A percentile compares a stretch with the other conserved stretches of the same genome.
Evolutionary conservation across 2,797 vertebrate genomes (phyloP).

Genomic region (Enteromius mattozi): DNA sequence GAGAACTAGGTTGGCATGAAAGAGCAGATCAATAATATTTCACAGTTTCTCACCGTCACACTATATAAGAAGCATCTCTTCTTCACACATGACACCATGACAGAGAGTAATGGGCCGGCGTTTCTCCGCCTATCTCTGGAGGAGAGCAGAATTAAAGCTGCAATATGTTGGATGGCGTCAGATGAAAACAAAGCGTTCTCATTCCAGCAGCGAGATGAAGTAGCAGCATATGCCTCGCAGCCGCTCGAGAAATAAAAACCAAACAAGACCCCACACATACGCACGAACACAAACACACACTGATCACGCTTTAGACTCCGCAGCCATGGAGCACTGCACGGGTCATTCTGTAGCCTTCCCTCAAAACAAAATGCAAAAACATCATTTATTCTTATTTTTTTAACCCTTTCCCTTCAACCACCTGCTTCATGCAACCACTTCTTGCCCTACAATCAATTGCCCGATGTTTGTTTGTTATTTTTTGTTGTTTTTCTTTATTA

Average conservation of each 20-base stretch:
- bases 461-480: not conserved
- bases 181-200: slow-evolving; percentile 29
- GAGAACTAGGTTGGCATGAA: not conserved
- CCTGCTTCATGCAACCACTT: not conserved
- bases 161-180: slow-evolving; percentile 20
- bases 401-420: not conserved
- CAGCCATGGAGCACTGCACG: slow-evolving; percentile 3
- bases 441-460: no score
- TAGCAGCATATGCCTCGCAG: slow-evolving; percentile 42
- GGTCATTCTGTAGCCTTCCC: not conserved
- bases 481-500: not conserved
- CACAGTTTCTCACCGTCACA: not conserved
- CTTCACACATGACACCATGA: not conserved
- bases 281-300: slow-evolving; percentile 25
- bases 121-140: not conserved
- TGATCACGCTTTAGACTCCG: slow-evolving; percentile 67
- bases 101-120: slow-evolving; percentile 8
- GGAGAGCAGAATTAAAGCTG: slow-evolving; percentile 40
- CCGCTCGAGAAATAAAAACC: slow-evolving; percentile 40
- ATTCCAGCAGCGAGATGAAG: slow-evolving; percentile 40
- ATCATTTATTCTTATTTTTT: not conserved
- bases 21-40: slow-evolving; percentile 2
- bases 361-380: not conserved
- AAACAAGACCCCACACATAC: slow-evolving; percentile 48
- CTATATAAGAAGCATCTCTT: not conserved